Conservation (phyloP, 2,113 vertebrate species). For the Halcyon malimbica region DNA sequence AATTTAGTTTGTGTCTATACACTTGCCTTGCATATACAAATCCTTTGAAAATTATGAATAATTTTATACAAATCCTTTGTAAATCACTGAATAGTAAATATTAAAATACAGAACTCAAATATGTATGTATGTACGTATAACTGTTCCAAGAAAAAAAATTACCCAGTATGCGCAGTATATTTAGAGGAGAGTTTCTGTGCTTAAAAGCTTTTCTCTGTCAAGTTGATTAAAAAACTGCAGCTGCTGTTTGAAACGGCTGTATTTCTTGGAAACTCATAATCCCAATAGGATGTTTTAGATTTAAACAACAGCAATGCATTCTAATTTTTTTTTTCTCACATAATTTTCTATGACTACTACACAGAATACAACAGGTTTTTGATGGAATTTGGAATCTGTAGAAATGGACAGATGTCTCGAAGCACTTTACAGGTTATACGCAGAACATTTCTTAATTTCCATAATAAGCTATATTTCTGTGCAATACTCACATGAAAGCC, state of each 20-base stretch:
- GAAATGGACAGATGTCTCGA: background rate
- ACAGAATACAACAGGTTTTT: background rate
- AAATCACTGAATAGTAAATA: background rate
- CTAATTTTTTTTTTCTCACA: background rate
- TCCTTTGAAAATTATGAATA: background rate
- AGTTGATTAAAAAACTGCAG: constrained; percentile 18
- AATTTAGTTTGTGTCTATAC: background rate
- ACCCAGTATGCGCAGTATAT: background rate
- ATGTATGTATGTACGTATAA: background rate
- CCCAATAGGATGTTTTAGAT: background rate
- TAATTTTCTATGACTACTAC: background rate
- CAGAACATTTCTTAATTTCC: background rate
- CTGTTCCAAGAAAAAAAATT: background rate
- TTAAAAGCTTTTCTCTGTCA: background rate
- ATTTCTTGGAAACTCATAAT: constrained; percentile 4
- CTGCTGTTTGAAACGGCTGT: background rate
- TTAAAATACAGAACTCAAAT: background rate
- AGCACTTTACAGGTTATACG: background rate
- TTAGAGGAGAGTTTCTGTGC: background rate
- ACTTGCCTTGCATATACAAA: background rate
- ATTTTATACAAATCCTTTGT: background rate
- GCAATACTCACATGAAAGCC: background rate
- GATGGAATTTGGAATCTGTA: background rate
- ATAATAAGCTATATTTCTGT: background rate
- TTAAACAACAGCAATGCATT: background rate